phyloP scores from a whole-genome alignment of 2,113 vertebrate species.

The Elaphurus davidianus region DNA sequence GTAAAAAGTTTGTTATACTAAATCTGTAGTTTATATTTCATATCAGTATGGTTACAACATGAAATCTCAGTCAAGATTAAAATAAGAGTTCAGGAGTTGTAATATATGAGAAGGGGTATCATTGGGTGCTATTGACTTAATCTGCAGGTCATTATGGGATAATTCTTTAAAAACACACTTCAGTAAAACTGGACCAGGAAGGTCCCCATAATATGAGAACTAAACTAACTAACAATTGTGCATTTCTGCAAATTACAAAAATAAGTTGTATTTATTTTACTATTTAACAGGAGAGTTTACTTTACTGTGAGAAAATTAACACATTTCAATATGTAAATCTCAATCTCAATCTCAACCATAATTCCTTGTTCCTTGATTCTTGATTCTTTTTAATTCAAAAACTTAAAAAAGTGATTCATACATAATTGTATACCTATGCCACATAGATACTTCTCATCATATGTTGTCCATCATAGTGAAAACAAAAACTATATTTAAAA shows the following conservation, averaged over 20 bases:
- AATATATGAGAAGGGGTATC: background rate
- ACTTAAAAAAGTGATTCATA: background rate
- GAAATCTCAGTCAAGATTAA: background rate
- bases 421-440: background rate
- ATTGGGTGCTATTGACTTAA: background rate
- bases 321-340: background rate
- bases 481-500: background rate
- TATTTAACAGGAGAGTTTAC: background rate
- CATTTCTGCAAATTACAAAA: background rate
- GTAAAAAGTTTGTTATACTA: background rate
- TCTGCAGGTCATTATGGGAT: background rate
- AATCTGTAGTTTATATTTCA: background rate
- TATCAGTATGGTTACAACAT: background rate
- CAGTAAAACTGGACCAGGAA: background rate
- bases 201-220: background rate
- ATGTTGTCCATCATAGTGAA: background rate
- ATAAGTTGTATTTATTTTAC: background rate
- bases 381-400: background rate
- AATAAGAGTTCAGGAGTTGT: background rate
- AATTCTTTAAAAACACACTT: background rate
- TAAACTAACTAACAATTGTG: background rate
- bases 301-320: background rate
- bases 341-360: background rate
- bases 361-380: background rate
- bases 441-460: background rate